Conservation (phyloP, 2,888 invertebrate genomes). For the Andrena haemorrhoa region DNA sequence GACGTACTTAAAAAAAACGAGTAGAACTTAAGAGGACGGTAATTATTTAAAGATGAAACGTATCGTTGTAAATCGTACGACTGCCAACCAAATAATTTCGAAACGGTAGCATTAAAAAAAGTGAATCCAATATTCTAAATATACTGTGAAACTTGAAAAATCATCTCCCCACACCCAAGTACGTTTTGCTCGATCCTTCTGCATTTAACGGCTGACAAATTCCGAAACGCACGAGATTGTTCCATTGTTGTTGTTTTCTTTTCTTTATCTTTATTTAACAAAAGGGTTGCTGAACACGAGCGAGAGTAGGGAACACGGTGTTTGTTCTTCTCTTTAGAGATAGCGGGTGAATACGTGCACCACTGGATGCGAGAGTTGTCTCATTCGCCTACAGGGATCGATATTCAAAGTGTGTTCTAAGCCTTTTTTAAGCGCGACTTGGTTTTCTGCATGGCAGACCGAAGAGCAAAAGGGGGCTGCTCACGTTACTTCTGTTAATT, state of each 20-base stretch:
- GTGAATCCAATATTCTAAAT: neutral
- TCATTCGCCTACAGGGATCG: slow-evolving; percentile 75
- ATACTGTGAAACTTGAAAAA: slow-evolving; percentile 2
- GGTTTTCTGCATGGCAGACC: slow-evolving; percentile 62
- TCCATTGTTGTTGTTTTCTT: slow-evolving; percentile 37
- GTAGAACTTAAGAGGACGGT: slow-evolving; percentile 41
- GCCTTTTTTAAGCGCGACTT: slow-evolving; percentile 73
- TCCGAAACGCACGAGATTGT: slow-evolving; percentile 63
- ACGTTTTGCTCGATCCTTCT: slow-evolving; percentile 53
- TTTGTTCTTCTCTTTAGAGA: slow-evolving; percentile 69
- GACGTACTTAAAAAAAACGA: slow-evolving; percentile 37
- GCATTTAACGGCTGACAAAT: slow-evolving; percentile 25
- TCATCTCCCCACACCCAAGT: slow-evolving; percentile 9
- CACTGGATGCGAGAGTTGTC: slow-evolving; percentile 63
- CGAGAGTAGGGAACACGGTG: slow-evolving; percentile 58
- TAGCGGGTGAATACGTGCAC: slow-evolving; percentile 64
- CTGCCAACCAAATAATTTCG: slow-evolving; percentile 18
- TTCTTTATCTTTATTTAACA: slow-evolving; percentile 42
- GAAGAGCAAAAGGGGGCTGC: slow-evolving; percentile 62
- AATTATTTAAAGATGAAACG: slow-evolving; percentile 7
- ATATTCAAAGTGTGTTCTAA: slow-evolving; percentile 77
- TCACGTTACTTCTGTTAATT: slow-evolving; percentile 58
- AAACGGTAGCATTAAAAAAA: slow-evolving; percentile 1
- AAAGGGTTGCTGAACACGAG: slow-evolving; percentile 41
- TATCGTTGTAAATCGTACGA: slow-evolving; percentile 30